Percentiles rank a stretch among this genome's conserved stretches.
These are phyloP conservation scores for Monopis laevigella DNA, from an alignment of 2,888 invertebrate species.

Conservation along the genomic window DNA sequence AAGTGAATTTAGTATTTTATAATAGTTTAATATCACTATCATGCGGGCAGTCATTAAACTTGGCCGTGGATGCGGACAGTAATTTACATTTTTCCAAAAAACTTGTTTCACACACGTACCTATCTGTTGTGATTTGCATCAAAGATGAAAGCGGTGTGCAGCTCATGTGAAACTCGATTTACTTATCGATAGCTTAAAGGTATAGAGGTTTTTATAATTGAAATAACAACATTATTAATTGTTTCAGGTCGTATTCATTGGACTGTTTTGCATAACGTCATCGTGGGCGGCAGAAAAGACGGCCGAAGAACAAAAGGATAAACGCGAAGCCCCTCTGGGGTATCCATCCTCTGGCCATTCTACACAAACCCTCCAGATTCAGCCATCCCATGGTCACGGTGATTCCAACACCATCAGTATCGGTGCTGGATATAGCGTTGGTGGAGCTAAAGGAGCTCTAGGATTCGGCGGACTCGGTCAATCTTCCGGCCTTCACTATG, in stretches of 20 bases:
- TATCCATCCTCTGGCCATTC: slow-evolving; percentile 32
- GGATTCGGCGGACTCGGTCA: slow-evolving; percentile 31
- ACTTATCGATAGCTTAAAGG: background rate
- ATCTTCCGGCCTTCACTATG: slow-evolving; percentile 28
- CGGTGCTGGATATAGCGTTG: slow-evolving; percentile 57
- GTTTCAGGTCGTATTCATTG: slow-evolving; percentile 44
- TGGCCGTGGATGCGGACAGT: slow-evolving; percentile 22
- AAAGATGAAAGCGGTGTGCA: slow-evolving; percentile 10
- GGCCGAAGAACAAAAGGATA: slow-evolving; percentile 46
- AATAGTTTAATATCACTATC: slow-evolving; percentile 46
- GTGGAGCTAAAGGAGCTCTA: slow-evolving; percentile 46
- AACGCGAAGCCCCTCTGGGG: slow-evolving; percentile 43
- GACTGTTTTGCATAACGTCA: slow-evolving; percentile 42
- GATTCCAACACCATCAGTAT: slow-evolving; percentile 52
- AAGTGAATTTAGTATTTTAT: slow-evolving; percentile 59
- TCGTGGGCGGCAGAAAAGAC: slow-evolving; percentile 39
- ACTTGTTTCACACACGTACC: slow-evolving; percentile 29
- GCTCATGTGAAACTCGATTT: background rate
- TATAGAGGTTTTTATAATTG: background rate
- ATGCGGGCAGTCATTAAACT: slow-evolving; percentile 44
- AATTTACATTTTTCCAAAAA: slow-evolving; percentile 32
- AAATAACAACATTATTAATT: slow-evolving; percentile 21
- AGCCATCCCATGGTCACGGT: slow-evolving; percentile 31
- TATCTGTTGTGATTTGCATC: slow-evolving; percentile 12
- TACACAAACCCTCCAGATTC: slow-evolving; percentile 17